Evolutionary conservation across 2,113 vertebrate genomes (phyloP), one percentile per base, ranked within the genome.

Genomic region (Phoenicopterus ruber): DNA sequence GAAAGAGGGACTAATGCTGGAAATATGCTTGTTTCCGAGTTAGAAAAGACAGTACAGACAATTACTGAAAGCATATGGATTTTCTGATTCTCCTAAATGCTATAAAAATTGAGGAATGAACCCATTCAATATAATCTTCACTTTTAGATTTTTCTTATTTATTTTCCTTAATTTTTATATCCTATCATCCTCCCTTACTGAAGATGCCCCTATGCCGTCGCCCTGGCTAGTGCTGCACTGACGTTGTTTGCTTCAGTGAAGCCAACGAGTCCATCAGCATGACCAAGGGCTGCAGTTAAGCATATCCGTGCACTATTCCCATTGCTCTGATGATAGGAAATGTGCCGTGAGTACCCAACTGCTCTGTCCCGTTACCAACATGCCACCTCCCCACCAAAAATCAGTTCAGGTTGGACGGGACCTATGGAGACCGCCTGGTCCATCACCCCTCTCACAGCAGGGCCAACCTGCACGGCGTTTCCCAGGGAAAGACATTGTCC

Each of bases 231-330:
- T 20, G 26, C 54, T 52, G 36, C 11, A 12, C 22, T 34, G 32
- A 21, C 4, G 0, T 57, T 26, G 7, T 69, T 69, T 80, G 67
- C 42, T 70, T 76, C 69, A 52, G 14, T 44, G 42, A 80, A 85
- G 24, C 47, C 47, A 26, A 69, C 1, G 3, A 32, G 49, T 69
- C 36, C 8, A 0, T 62, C 54, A 31, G 42, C 44, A 18, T 32
- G 20, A 46, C 42, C 61, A 70, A 52, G 81, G 74, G 13, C 70
- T 86, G 69, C 55, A 47, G 28, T 36, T 26, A 25, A 34, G 36
- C 3, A 0, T 52, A 21, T 40, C 25, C 3, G 1, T 40, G 44
- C 19, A 5, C 20, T 52, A 13, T 63, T 70, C 29, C 17, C 19
- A 9, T 32, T 63, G 44, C 54, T 50, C 13, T 42, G 16, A 34